Evolutionary conservation across 1,140 invertebrate genomes (phyloP).

Genomic region (Drosophila takahashii): DNA sequence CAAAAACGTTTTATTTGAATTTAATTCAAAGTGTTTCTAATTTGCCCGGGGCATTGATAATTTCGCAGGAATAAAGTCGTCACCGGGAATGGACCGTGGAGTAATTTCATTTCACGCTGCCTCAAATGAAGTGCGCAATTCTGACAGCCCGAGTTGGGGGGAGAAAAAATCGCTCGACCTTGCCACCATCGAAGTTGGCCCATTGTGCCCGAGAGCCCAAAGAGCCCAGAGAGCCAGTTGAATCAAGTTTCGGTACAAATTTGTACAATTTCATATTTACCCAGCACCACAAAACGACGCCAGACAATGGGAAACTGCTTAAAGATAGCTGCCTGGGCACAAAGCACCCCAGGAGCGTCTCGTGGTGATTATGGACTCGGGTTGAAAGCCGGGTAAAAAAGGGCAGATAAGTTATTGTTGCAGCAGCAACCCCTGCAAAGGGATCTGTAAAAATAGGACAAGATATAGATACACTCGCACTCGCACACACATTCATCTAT

Average conservation of each 20-base stretch:
- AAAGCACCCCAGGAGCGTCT: conserved; percentile 82
- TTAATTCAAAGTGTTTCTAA: conserved; percentile 82
- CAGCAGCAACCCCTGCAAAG: conserved; percentile 58
- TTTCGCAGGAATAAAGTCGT: conserved; percentile 71
- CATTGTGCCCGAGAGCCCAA: conserved; percentile 25
- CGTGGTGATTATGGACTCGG: conserved; percentile 69
- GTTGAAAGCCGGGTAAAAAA: conserved; percentile 61
- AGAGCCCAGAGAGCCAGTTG: conserved; percentile 15
- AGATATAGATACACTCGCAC: conserved; percentile 24
- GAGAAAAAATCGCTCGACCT: conserved; percentile 38
- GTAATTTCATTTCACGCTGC: conserved; percentile 81
- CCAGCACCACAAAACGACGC: conserved; percentile 72
- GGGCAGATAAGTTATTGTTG: conserved; percentile 81
- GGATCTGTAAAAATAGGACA: conserved; percentile 78
- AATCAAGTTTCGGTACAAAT: conserved; percentile 74
- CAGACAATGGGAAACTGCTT: conserved; percentile 75
- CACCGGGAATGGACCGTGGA: conserved; percentile 72
- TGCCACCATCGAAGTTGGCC: conserved; percentile 55
- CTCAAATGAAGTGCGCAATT: conserved; percentile 70
- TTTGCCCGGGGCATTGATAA: conserved; percentile 58
- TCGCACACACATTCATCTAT: conserved; percentile 16
- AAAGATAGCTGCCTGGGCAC: conserved; percentile 57
- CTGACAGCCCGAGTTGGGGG: conserved; percentile 21
- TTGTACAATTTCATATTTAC: conserved; percentile 64
- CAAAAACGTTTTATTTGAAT: conserved; percentile 78